Percentiles rank a stretch among this genome's conserved stretches.
phyloP scores from a whole-genome alignment of 2,113 vertebrate species.

The Antigone vipio region DNA sequence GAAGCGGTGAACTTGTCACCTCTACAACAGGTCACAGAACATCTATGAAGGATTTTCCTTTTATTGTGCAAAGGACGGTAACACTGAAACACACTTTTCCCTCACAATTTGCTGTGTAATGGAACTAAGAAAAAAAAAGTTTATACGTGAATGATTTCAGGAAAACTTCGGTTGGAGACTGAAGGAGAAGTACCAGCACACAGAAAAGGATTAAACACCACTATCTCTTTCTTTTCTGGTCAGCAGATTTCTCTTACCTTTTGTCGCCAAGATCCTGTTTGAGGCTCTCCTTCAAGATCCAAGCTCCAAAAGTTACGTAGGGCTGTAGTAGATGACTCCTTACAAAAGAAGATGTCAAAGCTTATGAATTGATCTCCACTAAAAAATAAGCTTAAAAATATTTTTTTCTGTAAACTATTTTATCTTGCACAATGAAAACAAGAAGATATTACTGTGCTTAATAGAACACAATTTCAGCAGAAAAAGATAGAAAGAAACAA shows the following conservation, averaged over 20 bases:
- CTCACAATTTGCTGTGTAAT: background rate
- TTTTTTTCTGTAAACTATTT: background rate
- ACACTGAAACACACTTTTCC: background rate
- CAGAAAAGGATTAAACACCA: background rate
- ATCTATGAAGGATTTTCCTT: background rate
- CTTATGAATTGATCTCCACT: background rate
- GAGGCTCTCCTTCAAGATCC: background rate
- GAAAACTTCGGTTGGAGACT: background rate
- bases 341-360: background rate
- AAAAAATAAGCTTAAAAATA: background rate
- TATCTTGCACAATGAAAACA: background rate
- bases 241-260: background rate
- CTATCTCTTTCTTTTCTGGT: background rate
- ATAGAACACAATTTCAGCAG: background rate
- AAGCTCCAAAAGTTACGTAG: background rate
- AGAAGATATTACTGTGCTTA: background rate
- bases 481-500: background rate
- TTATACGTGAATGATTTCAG: background rate
- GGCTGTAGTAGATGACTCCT: background rate
- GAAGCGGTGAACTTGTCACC: background rate
- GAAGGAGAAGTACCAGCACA: background rate
- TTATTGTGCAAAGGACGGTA: background rate
- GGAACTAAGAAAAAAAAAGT: background rate
- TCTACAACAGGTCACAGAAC: background rate
- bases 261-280: background rate